Conservation (phyloP, 64 coral and sea anemone genomes). For the Actinia equina region DNA sequence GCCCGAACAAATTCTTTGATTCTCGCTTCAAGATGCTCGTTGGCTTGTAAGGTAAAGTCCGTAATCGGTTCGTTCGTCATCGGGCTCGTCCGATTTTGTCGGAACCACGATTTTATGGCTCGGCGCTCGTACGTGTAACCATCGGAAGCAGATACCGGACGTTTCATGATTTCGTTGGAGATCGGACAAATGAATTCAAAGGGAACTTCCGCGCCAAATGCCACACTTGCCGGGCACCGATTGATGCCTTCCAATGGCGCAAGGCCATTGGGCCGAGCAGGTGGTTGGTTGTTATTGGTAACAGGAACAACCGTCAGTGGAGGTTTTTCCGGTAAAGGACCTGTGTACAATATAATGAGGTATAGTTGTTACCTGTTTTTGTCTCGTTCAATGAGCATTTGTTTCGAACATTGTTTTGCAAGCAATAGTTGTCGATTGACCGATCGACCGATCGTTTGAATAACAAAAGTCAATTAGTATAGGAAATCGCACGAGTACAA, state of each 20-base stretch:
- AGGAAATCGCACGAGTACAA: too few species aligned
- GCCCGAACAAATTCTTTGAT: slow-evolving; percentile 25
- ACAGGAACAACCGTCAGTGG: slow-evolving; percentile 34
- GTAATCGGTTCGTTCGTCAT: slow-evolving; percentile 68
- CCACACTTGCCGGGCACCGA: not conserved
- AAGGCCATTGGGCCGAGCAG: not conserved
- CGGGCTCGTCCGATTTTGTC: slow-evolving; percentile 67
- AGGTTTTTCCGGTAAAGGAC: slow-evolving; percentile 76
- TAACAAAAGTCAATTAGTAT: too few species aligned
- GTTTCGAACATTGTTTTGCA: too few species aligned
- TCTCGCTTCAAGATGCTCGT: slow-evolving; percentile 42
- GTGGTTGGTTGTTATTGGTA: not conserved
- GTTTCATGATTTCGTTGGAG: slow-evolving; percentile 73
- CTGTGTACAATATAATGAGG: not conserved
- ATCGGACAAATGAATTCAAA: slow-evolving; percentile 85
- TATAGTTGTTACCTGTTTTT: too few species aligned
- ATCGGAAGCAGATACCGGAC: slow-evolving; percentile 67
- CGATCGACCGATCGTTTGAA: too few species aligned
- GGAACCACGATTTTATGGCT: slow-evolving; percentile 72
- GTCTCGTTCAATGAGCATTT: too few species aligned
- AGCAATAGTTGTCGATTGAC: not conserved
- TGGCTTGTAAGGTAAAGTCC: slow-evolving; percentile 48
- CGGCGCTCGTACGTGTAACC: slow-evolving; percentile 76
- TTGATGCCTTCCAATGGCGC: slow-evolving; percentile 4
- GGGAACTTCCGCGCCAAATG: slow-evolving; percentile 63